Conservation (phyloP, 2,888 invertebrate genomes). For the Crocallis elinguaria region DNA sequence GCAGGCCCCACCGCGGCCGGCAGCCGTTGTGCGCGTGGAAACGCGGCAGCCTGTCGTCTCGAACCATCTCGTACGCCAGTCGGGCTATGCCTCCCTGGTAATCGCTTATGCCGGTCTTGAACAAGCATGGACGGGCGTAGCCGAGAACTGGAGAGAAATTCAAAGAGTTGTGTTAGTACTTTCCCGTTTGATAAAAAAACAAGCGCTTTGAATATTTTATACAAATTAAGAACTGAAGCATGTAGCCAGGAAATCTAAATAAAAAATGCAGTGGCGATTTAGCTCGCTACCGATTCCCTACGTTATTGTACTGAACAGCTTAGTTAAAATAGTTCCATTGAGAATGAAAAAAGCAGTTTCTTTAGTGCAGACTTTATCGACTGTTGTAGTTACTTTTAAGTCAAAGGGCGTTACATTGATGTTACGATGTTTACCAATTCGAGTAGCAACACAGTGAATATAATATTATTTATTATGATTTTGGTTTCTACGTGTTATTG, state of each 20-base stretch:
- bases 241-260: too few relatives aligned
- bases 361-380: too few relatives aligned
- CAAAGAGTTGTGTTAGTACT: too few relatives aligned
- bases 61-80: constrained; percentile 71
- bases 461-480: constrained; percentile 4
- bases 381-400: not conserved
- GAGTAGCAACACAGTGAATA: not conserved
- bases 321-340: too few relatives aligned
- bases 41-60: constrained; percentile 66
- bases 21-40: constrained; percentile 69
- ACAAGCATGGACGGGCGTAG: constrained; percentile 64
- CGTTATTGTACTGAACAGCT: too few relatives aligned
- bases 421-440: not conserved
- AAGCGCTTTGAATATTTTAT: too few relatives aligned
- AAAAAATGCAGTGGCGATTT: too few relatives aligned
- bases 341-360: too few relatives aligned
- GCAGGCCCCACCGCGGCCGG: constrained; percentile 68
- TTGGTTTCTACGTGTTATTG: not conserved
- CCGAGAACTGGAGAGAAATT: constrained; percentile 56
- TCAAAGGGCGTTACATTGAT: not conserved
- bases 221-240: too few relatives aligned
- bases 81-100: constrained; percentile 71
- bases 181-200: too few relatives aligned
- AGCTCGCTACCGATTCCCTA: too few relatives aligned
- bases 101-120: constrained; percentile 68